Percentiles rank a stretch among this genome's conserved stretches.
phyloP scores from a whole-genome alignment of 2,113 vertebrate genomes.

The Periophthalmodon schlosseri region DNA sequence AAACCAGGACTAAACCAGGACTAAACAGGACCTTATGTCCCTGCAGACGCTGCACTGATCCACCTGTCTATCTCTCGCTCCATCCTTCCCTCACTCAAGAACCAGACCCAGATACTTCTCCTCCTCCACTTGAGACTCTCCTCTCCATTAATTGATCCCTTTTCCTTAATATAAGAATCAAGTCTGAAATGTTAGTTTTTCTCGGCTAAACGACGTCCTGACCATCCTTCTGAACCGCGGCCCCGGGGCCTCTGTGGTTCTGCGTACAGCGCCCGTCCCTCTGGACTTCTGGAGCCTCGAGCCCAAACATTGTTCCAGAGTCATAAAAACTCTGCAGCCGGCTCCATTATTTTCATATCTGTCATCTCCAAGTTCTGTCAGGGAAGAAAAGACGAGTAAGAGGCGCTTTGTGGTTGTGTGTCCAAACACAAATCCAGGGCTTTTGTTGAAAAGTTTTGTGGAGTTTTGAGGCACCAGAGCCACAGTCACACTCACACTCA shows the following conservation, averaged over 20 bases:
- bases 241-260: conserved; percentile 13
- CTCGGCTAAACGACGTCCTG: conserved; percentile 21
- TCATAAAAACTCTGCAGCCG: conserved; percentile 43
- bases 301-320: conserved; percentile 56
- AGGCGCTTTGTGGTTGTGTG: conserved; percentile 44
- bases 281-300: conserved; percentile 15
- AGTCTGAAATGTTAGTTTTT: too few species aligned
- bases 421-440: conserved; percentile 55
- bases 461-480: conserved; percentile 55
- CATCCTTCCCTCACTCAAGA: too few species aligned
- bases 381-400: conserved; percentile 39
- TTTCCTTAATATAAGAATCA: too few species aligned
- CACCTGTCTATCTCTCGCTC: too few species aligned
- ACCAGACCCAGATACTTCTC: too few species aligned
- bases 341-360: conserved; percentile 63
- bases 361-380: conserved; percentile 46
- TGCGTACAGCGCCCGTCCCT: conserved; percentile 22
- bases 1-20: too few species aligned
- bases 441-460: conserved; percentile 64
- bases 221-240: conserved; percentile 16
- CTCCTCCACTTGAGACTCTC: too few species aligned
- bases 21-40: too few species aligned
- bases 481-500: conserved; percentile 29
- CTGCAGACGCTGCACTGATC: too few species aligned
- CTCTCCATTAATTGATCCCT: too few species aligned